Evolutionary conservation across 2,888 invertebrate species (phyloP).

Genomic region (Rotaria sp.): DNA sequence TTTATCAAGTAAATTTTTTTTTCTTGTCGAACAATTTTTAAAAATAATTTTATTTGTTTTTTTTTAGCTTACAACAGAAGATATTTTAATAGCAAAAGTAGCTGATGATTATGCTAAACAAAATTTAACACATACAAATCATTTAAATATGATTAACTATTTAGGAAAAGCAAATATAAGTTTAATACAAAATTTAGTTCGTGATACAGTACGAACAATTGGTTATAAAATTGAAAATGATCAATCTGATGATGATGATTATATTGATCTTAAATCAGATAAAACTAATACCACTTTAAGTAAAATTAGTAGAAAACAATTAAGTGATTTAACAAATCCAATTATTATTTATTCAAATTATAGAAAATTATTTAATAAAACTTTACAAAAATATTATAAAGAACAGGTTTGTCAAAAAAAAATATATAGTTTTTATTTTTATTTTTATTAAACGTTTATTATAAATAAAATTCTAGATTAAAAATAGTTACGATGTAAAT

Average conservation of each 20-base stretch:
- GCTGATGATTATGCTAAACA: not conserved
- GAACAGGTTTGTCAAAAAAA: not conserved
- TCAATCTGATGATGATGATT: not conserved
- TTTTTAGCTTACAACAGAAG: not conserved
- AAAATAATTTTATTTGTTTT: not conserved
- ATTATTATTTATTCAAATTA: not conserved
- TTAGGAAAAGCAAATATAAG: not conserved
- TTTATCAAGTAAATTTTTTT: not conserved
- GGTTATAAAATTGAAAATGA: not conserved
- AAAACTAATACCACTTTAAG: not conserved
- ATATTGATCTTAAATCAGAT: not conserved
- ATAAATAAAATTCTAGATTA: not conserved
- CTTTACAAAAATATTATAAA: not conserved
- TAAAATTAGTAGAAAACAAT: not conserved
- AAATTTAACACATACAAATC: not conserved
- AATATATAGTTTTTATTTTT: not conserved
- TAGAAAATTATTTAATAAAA: slow-evolving; percentile 11
- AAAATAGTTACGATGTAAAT: not conserved
- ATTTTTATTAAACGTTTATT: too few species aligned
- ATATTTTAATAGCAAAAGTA: not conserved
- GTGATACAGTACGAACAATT: not conserved
- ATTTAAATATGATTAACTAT: not conserved
- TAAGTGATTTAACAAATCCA: not conserved
- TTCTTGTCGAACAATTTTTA: not conserved
- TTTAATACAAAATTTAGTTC: not conserved